phyloP scores from a whole-genome alignment of 1,140 invertebrate genomes.

The Doryteuthis pealeii region DNA sequence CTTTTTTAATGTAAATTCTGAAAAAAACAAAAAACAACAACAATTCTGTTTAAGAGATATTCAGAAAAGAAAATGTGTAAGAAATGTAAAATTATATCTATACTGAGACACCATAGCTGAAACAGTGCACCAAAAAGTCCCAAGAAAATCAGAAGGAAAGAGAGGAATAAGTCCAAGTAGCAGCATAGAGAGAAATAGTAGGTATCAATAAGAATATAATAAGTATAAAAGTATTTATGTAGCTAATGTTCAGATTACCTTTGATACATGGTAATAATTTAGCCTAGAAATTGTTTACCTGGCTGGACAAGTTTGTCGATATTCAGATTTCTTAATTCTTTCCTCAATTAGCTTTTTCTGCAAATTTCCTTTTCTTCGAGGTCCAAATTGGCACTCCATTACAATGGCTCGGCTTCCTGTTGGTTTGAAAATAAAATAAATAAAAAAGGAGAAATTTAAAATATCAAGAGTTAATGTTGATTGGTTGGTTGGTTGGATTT shows the following conservation, averaged over 20 bases:
- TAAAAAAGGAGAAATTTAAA: constrained; percentile 11
- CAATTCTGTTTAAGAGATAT: constrained; percentile 14
- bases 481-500: no score
- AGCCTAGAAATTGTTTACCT: constrained; percentile 34
- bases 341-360: constrained; percentile 34
- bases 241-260: no score
- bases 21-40: constrained; percentile 16
- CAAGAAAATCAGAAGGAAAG: no score
- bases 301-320: constrained; percentile 59
- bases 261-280: no score
- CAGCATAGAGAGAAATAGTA: no score
- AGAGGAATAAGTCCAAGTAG: no score
- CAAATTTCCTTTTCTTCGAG: constrained; percentile 53
- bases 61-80: neutral
- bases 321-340: constrained; percentile 32
- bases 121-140: no score
- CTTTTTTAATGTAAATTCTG: constrained; percentile 60
- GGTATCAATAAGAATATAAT: no score
- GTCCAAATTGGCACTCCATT: constrained; percentile 61
- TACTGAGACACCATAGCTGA: no score
- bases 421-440: constrained; percentile 12
- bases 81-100: neutral
- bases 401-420: constrained; percentile 58
- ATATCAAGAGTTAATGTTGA: neutral
- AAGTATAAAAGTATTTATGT: no score